phyloP scores from a whole-genome alignment of 2,888 invertebrate species.

The Phania funesta region DNA sequence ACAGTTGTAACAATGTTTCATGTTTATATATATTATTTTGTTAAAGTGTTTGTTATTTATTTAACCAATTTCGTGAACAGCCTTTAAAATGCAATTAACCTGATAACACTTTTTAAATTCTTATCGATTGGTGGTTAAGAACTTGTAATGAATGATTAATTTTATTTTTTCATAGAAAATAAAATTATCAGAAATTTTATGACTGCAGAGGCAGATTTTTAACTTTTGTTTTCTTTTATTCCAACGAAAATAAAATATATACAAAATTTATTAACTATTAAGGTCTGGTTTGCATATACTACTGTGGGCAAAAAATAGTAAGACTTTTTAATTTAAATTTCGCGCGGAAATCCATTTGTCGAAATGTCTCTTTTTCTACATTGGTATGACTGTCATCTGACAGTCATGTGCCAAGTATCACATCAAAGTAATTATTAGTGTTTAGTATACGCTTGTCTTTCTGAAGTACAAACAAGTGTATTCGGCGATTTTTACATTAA shows the following conservation, averaged over 20 bases:
- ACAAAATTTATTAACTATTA: background rate
- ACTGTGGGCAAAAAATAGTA: too few relatives aligned
- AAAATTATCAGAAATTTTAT: background rate
- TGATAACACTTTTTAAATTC: slow-evolving; percentile 34
- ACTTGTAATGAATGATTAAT: background rate
- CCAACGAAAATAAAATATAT: background rate
- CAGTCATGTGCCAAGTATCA: too few relatives aligned
- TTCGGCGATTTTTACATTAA: too few relatives aligned
- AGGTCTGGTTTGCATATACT: background rate
- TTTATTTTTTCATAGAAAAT: background rate
- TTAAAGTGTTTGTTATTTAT: background rate
- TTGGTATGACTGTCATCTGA: too few relatives aligned
- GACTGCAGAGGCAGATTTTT: background rate
- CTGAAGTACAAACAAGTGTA: too few relatives aligned
- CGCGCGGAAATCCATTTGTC: too few relatives aligned
- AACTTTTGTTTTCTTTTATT: background rate
- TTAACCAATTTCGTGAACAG: background rate
- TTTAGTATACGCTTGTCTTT: too few relatives aligned
- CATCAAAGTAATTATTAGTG: too few relatives aligned
- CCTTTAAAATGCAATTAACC: slow-evolving; percentile 8
- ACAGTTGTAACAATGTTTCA: background rate
- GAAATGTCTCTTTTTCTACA: too few relatives aligned
- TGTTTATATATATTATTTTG: background rate
- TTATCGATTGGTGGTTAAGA: slow-evolving; percentile 20
- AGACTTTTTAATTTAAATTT: too few relatives aligned